Evolutionary conservation across 2,797 vertebrate species (phyloP), one percentile per base, ranked within the genome.

Genomic region (Hapalemur alaotrensis): DNA sequence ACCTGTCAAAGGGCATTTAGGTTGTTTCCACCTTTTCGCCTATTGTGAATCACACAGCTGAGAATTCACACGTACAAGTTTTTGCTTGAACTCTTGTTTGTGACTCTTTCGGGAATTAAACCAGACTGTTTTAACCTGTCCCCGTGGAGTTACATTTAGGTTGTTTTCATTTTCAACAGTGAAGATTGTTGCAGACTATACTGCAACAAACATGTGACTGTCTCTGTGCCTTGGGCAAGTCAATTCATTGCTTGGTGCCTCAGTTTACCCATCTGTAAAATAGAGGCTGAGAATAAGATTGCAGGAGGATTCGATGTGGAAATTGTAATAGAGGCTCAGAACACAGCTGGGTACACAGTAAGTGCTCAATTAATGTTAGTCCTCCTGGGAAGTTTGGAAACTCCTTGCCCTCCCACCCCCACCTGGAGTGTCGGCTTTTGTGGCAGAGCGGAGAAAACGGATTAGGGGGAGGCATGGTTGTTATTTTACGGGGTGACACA

Each of bases 211-310:
- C 72, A 2, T 3, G 63, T 63, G 7, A 4, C 32, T 12, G 7
- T 54, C 54, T 72, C 85, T 9, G 41, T 0, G 7, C 41, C 59
- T 22, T 2, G 25, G 57, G 50, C 28, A 23, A 28, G 67, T 43
- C 13, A 0, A 3, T n/a, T 12, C 9, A 0, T 17, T 12, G 9
- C n/a, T 38, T 1, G 0, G n/a, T 5, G 12, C 23, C 1, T 63
- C 13, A 0, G 20, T 43, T 78, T 83, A 28, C 25, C 43, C 61
- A 20, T 9, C 30, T 46, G 38, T 32, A 15, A n/a, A 2, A 1
- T 0, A 15, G 85, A 79, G 38, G 46, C 25, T 25, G 15, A 25
- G 14, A 8, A 11, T 0, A 15, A 63, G n/a, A 54, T 0, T 30
- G 65, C 41, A 54, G 41, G 63, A 22, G 54, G 46, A 57, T 52